Conservation (phyloP, 1,140 invertebrate genomes). For the Tetramorium simillimum region DNA sequence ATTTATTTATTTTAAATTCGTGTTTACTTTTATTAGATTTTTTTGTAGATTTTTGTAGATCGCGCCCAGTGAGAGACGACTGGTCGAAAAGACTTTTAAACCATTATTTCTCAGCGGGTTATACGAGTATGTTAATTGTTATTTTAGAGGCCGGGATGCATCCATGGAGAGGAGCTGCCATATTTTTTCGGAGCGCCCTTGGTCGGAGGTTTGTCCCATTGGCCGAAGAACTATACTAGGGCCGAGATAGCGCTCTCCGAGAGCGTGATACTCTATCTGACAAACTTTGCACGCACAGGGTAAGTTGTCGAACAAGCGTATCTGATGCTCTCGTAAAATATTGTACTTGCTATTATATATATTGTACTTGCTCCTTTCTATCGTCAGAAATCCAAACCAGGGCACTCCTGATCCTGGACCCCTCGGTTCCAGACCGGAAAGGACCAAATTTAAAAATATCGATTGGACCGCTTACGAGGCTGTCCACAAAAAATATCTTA, state of each 20-base stretch:
- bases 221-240: conserved; percentile 95
- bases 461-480: conserved; percentile 97
- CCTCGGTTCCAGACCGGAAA: conserved; percentile 89
- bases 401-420: conserved; percentile 88
- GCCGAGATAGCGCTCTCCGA: conserved; percentile 95
- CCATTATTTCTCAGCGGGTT: too few relatives aligned
- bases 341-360: not conserved
- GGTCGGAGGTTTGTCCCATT: conserved; percentile 93
- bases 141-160: conserved; percentile 92
- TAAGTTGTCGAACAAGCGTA: conserved; percentile 86
- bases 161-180: conserved; percentile 96
- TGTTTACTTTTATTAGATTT: not conserved
- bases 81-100: too few relatives aligned
- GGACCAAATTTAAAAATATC: conserved; percentile 92
- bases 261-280: conserved; percentile 96
- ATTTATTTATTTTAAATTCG: not conserved
- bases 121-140: conserved; percentile 28
- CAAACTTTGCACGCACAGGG: conserved; percentile 99
- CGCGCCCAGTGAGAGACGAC: too few relatives aligned
- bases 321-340: not conserved
- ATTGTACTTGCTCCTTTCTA: too few relatives aligned
- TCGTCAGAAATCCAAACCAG: conserved; percentile 95
- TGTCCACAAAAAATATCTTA: conserved; percentile 96
- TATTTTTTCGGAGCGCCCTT: conserved; percentile 95
- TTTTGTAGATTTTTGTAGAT: too few relatives aligned